Percentiles rank a stretch among this genome's conserved stretches.
These are phyloP conservation scores for Megalopta genalis DNA, from an alignment of 1,140 invertebrate genomes.

Conservation along the genomic window DNA sequence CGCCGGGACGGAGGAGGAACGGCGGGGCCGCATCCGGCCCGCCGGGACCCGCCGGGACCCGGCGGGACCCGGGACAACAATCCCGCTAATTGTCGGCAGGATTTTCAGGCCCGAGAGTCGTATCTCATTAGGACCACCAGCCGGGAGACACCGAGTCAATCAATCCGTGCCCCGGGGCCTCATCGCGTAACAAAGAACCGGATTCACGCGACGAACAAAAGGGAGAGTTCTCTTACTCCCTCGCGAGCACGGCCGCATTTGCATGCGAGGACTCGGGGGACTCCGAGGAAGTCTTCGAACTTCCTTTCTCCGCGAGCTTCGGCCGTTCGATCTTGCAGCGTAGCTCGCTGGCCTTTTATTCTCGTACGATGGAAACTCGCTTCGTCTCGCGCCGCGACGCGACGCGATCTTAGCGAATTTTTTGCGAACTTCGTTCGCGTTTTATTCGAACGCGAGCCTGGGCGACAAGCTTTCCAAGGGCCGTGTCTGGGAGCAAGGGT, in stretches of 20 bases:
- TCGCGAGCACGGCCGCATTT: conserved; percentile 16
- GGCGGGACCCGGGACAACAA: conserved; percentile 11
- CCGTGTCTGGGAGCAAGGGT: too few relatives aligned
- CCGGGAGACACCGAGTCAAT: conserved; percentile 47
- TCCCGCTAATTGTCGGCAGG: conserved; percentile 55
- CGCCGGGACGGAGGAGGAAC: background rate
- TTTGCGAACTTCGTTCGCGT: too few relatives aligned
- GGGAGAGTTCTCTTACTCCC: conserved; percentile 19
- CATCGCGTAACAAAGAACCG: conserved; percentile 60
- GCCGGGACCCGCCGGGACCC: too few relatives aligned
- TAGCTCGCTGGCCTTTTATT: too few relatives aligned
- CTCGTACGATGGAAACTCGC: too few relatives aligned
- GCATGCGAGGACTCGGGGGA: conserved; percentile 29
- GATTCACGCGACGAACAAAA: conserved; percentile 51
- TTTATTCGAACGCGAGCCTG: too few relatives aligned
- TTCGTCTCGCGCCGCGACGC: too few relatives aligned
- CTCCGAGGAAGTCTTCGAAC: background rate
- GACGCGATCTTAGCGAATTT: too few relatives aligned
- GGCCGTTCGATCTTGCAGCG: too few relatives aligned
- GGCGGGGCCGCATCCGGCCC: conserved; percentile 7
- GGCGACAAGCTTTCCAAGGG: too few relatives aligned
- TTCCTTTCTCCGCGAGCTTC: too few relatives aligned
- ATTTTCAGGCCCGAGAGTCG: conserved; percentile 52
- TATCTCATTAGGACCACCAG: conserved; percentile 58
- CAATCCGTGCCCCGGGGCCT: conserved; percentile 40